phyloP scores from a whole-genome alignment of 2,888 invertebrate genomes.

The Steinernema scapterisci region DNA sequence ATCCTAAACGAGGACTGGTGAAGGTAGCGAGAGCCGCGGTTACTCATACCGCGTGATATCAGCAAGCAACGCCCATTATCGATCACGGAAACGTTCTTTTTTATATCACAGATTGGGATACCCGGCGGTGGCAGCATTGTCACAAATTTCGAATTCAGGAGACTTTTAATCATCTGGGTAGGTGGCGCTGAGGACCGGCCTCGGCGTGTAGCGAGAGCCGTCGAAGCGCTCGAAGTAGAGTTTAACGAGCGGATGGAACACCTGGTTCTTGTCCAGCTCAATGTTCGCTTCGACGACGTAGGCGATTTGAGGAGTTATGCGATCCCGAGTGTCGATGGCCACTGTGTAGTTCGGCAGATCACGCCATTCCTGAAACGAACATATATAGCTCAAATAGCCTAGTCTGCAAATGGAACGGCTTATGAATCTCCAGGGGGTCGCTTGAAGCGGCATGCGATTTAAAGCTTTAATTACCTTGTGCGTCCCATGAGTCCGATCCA shows the following conservation, averaged over 20 bases:
- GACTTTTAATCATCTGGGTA: constrained; percentile 41
- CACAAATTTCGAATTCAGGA: neutral
- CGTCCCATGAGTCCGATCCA: constrained; percentile 68
- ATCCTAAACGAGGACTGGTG: neutral
- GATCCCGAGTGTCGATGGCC: constrained; percentile 71
- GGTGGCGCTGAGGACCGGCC: constrained; percentile 46
- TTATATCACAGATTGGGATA: neutral
- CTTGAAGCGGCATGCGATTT: neutral
- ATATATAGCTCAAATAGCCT: no score
- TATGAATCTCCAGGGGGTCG: neutral
- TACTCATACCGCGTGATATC: neutral
- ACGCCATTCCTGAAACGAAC: constrained; percentile 41
- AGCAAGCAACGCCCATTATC: constrained; percentile 22
- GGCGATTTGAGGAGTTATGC: constrained; percentile 69
- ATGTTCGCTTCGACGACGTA: constrained; percentile 70
- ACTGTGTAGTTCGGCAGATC: constrained; percentile 71
- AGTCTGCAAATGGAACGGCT: neutral
- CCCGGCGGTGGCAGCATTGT: neutral
- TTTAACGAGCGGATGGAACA: constrained; percentile 69
- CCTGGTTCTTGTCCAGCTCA: constrained; percentile 63
- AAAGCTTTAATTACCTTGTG: constrained; percentile 62
- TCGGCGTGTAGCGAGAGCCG: constrained; percentile 36
- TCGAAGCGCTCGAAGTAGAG: constrained; percentile 68
- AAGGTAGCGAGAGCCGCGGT: neutral
- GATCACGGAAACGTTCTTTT: neutral